Conservation (phyloP, 2,888 invertebrate species). For the Laspeyria flexula region DNA sequence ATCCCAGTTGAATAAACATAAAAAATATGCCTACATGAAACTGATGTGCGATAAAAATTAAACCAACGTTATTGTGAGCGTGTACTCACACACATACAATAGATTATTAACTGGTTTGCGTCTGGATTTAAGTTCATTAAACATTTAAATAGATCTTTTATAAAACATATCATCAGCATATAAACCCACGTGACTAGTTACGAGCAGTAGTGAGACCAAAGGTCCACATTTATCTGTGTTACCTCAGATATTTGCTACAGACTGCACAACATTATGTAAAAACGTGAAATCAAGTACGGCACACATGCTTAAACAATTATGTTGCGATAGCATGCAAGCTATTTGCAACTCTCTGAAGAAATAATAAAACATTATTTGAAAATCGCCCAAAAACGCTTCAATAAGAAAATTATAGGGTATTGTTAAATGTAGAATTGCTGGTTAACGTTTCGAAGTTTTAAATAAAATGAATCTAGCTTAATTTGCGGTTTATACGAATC, state of each 20-base stretch:
- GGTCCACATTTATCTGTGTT: constrained; percentile 8
- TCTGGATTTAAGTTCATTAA: constrained; percentile 30
- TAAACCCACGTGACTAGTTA: constrained; percentile 1
- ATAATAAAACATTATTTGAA: constrained; percentile 39
- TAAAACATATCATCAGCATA: constrained; percentile 14
- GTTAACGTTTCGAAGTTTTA: constrained; percentile 23
- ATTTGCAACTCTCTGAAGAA: constrained; percentile 35
- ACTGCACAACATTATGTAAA: constrained; percentile 43
- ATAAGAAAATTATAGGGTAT: constrained; percentile 19
- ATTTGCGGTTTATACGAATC: constrained; percentile 6
- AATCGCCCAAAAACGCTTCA: constrained; percentile 24
- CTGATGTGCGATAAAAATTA: constrained; percentile 17
- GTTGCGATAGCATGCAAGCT: constrained; percentile 29
- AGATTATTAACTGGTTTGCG: constrained; percentile 27
- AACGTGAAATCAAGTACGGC: constrained; percentile 43
- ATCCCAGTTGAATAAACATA: constrained; percentile 18
- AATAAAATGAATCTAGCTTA: constrained; percentile 12
- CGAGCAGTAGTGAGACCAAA: constrained; percentile 3
- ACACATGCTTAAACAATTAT: constrained; percentile 41
- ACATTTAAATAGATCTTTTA: constrained; percentile 25
- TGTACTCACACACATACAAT: constrained; percentile 17
- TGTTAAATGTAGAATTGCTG: constrained; percentile 15
- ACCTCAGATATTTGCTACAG: constrained; percentile 38
- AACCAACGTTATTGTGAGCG: constrained; percentile 18
- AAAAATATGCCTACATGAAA: constrained; percentile 17